A percentile compares a stretch with the other conserved stretches of the same genome.
These are phyloP conservation scores for Caenorhabditis elegans DNA, from an alignment of 1,140 invertebrate species.

Conservation along the genomic window DNA sequence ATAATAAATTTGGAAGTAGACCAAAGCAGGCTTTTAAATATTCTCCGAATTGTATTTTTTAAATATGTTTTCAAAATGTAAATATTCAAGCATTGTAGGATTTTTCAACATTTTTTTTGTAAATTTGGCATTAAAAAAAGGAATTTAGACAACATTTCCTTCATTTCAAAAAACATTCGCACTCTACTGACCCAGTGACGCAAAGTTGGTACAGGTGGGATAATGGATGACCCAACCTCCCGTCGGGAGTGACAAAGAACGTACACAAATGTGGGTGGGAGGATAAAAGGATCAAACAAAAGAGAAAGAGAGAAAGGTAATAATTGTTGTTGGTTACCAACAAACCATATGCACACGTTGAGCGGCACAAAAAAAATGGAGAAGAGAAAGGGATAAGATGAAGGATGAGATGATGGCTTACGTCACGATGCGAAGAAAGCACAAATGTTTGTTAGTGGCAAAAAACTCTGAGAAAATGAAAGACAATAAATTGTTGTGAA, in stretches of 20 bases:
- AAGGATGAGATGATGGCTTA: background rate
- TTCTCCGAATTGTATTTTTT: too few relatives aligned
- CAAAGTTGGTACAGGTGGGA: constrained; percentile 19
- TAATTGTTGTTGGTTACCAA: background rate
- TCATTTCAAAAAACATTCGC: background rate
- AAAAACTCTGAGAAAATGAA: background rate
- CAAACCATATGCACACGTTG: background rate
- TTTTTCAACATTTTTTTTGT: too few relatives aligned
- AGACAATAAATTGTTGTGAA: background rate
- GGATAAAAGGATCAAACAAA: constrained; percentile 26
- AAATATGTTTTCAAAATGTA: too few relatives aligned
- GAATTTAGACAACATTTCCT: too few relatives aligned
- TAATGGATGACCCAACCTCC: constrained; percentile 13
- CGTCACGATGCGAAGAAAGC: background rate
- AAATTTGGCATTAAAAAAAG: too few relatives aligned
- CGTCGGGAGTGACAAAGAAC: constrained; percentile 15
- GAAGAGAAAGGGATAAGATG: background rate
- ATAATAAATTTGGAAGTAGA: too few relatives aligned
- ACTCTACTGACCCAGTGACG: background rate
- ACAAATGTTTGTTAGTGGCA: background rate
- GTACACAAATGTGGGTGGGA: background rate
- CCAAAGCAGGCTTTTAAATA: too few relatives aligned
- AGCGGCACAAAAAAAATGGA: background rate
- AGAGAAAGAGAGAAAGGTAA: background rate
- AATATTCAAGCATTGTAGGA: too few relatives aligned